Conservation (phyloP, 1,140 invertebrate genomes). For the Eciton burchellii region DNA sequence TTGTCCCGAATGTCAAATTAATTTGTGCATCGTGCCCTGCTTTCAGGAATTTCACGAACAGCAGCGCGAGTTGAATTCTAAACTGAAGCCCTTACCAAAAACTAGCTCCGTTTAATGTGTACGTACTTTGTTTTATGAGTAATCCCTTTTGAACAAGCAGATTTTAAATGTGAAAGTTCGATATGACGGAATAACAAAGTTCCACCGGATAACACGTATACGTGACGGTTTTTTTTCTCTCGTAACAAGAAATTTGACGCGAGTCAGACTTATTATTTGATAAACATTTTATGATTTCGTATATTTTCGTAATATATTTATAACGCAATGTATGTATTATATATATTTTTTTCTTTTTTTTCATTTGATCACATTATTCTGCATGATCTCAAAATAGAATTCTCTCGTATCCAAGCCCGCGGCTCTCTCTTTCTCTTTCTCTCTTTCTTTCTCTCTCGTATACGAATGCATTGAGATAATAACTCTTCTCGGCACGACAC, state of each 20-base stretch:
- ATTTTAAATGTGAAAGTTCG: constrained; percentile 20
- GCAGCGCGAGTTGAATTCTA: constrained; percentile 77
- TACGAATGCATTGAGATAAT: constrained; percentile 42
- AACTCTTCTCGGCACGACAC: constrained; percentile 41
- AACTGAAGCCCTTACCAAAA: constrained; percentile 83
- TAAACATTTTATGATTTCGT: constrained; percentile 10
- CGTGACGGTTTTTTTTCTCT: constrained; percentile 24
- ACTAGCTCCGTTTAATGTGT: constrained; percentile 80
- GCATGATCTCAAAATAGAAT: constrained; percentile 29
- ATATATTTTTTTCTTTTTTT: constrained; percentile 22
- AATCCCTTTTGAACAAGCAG: constrained; percentile 8
- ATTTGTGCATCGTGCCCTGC: constrained; percentile 94
- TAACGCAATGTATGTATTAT: constrained; percentile 14
- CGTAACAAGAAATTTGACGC: not conserved
- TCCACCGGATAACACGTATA: not conserved
- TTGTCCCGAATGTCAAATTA: constrained; percentile 94
- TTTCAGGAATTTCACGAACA: constrained; percentile 93
- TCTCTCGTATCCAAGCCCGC: constrained; percentile 9
- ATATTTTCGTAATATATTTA: constrained; percentile 57
- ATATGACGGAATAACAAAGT: not conserved
- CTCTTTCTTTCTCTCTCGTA: constrained; percentile 4
- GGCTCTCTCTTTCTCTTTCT: not conserved
- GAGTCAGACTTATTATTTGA: constrained; percentile 23
- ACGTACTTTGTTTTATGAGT: constrained; percentile 22
- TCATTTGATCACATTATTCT: constrained; percentile 20